phyloP scores from a whole-genome alignment of 2,113 vertebrate species.

The Esox niger region DNA sequence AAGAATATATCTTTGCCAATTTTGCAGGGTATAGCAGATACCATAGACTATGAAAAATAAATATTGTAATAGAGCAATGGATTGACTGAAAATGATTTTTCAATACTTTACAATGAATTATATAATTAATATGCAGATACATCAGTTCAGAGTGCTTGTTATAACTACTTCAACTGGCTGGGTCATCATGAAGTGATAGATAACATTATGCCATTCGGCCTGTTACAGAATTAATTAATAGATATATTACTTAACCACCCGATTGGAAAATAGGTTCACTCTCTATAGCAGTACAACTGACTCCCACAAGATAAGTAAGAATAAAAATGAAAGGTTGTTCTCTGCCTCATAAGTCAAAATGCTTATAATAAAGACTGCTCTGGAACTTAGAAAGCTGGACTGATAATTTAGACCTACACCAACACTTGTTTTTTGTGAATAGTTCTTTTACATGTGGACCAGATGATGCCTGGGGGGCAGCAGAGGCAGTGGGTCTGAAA shows the following conservation, averaged over 20 bases:
- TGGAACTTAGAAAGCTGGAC: no score
- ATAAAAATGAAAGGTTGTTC: neutral
- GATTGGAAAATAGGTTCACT: neutral
- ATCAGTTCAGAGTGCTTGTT: neutral
- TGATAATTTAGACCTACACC: no score
- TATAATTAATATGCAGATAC: neutral
- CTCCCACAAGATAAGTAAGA: neutral
- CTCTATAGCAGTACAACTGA: neutral
- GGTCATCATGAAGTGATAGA: neutral
- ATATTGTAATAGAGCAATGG: neutral
- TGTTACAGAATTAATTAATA: neutral
- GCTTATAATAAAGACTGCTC: neutral
- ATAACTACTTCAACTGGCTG: neutral
- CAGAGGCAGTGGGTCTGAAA: neutral
- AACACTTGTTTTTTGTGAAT: slow-evolving; percentile 13
- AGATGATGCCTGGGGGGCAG: slow-evolving; percentile 10
- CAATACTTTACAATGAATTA: neutral
- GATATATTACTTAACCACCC: neutral
- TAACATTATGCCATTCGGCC: neutral
- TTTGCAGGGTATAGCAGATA: neutral
- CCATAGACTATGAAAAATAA: neutral
- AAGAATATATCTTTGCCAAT: neutral
- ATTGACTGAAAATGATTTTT: neutral
- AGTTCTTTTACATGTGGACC: slow-evolving; percentile 16
- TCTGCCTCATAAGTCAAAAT: neutral